These are phyloP conservation scores for Buathra laborator DNA, from an alignment of 2,888 invertebrate genomes.

Conservation along the genomic window DNA sequence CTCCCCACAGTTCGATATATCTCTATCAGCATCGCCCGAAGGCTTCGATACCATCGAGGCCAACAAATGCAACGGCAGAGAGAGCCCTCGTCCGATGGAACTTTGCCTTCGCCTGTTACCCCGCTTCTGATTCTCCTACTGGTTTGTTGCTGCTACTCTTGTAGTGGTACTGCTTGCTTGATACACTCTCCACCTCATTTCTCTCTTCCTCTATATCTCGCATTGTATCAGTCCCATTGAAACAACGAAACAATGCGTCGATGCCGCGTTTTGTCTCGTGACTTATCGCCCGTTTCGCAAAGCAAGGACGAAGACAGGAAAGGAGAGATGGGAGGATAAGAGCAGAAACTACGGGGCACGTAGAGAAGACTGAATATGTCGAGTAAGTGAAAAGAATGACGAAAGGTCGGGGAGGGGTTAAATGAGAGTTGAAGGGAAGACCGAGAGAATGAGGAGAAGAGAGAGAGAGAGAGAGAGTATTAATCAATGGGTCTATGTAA, in stretches of 20 bases:
- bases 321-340: constrained; percentile 38
- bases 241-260: constrained; percentile 81
- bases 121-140: constrained; percentile 35
- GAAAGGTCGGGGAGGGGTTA: neutral
- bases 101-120: constrained; percentile 41
- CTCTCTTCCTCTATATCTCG: constrained; percentile 60
- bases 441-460: constrained; percentile 18
- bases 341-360: constrained; percentile 16
- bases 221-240: constrained; percentile 73
- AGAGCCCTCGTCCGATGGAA: constrained; percentile 35
- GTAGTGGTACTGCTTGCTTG: constrained; percentile 12
- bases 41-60: constrained; percentile 58
- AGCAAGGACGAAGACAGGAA: constrained; percentile 47
- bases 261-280: constrained; percentile 78
- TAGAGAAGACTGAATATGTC: constrained; percentile 12
- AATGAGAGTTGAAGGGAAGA: constrained; percentile 24
- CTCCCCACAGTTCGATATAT: constrained; percentile 27
- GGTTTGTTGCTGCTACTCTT: constrained; percentile 3
- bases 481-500: constrained; percentile 60
- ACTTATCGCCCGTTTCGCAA: constrained; percentile 59
- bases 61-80: constrained; percentile 51
- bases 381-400: constrained; percentile 27
- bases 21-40: constrained; percentile 43
- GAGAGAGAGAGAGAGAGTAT: no score
- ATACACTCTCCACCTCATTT: constrained; percentile 46